Percentiles rank a stretch among this genome's conserved stretches.
Evolutionary conservation across 2,113 vertebrate species (phyloP).

Genomic region (Embiotoca jacksoni): DNA sequence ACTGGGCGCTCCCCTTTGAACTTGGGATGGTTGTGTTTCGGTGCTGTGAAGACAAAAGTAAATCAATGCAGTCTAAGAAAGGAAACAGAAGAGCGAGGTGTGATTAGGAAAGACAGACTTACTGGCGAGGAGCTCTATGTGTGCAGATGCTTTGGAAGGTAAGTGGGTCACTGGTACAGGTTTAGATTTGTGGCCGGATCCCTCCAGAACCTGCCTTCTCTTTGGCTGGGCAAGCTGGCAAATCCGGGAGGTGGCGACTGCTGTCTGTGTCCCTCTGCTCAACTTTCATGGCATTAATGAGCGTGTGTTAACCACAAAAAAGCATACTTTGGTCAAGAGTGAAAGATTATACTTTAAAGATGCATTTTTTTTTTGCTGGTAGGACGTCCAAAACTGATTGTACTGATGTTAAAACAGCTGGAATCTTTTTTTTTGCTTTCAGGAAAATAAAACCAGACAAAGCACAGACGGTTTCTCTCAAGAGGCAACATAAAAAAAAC

Average conservation of each 20-base stretch:
- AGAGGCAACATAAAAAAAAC: no score
- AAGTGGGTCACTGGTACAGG: neutral
- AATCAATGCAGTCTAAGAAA: neutral
- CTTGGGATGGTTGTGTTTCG: constrained; percentile 66
- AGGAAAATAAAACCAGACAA: no score
- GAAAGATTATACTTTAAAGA: no score
- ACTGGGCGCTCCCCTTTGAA: constrained; percentile 59
- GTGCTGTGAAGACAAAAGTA: constrained; percentile 48
- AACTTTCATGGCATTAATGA: constrained; percentile 29
- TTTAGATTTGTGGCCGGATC: constrained; percentile 1
- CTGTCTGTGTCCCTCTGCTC: constrained; percentile 52
- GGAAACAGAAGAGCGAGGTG: neutral
- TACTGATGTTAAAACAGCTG: no score
- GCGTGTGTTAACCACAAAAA: neutral
- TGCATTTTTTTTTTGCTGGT: no score
- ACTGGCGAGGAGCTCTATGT: constrained; percentile 76
- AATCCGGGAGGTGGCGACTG: constrained; percentile 62
- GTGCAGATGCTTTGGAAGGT: constrained; percentile 59
- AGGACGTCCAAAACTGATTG: no score
- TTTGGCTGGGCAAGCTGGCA: constrained; percentile 75
- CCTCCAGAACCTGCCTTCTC: constrained; percentile 1
- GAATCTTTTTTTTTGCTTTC: no score
- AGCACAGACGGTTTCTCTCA: no score
- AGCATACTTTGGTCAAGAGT: no score
- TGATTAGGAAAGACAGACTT: constrained; percentile 14